phyloP scores from a whole-genome alignment of 1,140 invertebrate species.

The Augochlora pura region DNA sequence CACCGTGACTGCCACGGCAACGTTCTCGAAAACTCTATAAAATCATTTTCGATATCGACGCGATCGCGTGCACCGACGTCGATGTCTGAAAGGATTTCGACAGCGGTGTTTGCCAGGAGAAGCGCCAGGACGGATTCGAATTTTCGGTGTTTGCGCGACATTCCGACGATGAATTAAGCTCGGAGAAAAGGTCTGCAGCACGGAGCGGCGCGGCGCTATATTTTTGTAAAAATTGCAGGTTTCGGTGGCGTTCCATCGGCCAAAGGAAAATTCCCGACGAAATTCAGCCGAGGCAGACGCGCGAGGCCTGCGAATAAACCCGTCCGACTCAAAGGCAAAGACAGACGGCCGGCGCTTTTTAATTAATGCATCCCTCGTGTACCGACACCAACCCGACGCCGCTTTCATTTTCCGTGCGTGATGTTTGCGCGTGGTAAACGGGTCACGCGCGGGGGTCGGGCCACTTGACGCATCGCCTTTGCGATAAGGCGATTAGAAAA shows the following conservation, averaged over 20 bases:
- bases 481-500: conserved; percentile 35
- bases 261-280: background rate
- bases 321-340: conserved; percentile 18
- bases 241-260: background rate
- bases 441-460: conserved; percentile 4
- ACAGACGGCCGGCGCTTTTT: conserved; percentile 23
- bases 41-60: no score
- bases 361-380: conserved; percentile 25
- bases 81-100: no score
- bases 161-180: background rate
- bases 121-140: background rate
- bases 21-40: no score
- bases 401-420: conserved; percentile 15
- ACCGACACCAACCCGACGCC: background rate
- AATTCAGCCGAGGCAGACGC: background rate
- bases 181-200: background rate
- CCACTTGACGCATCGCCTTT: conserved; percentile 18
- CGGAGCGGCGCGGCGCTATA: background rate
- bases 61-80: no score
- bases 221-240: conserved; percentile 2
- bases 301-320: conserved; percentile 18
- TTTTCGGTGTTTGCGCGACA: background rate
- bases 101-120: background rate
- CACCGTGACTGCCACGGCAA: background rate
- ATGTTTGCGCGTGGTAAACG: conserved; percentile 8